Evolutionary conservation across 1,140 invertebrate species (phyloP), one percentile per base, ranked within the genome.

Genomic region (Eciton burchellii): DNA sequence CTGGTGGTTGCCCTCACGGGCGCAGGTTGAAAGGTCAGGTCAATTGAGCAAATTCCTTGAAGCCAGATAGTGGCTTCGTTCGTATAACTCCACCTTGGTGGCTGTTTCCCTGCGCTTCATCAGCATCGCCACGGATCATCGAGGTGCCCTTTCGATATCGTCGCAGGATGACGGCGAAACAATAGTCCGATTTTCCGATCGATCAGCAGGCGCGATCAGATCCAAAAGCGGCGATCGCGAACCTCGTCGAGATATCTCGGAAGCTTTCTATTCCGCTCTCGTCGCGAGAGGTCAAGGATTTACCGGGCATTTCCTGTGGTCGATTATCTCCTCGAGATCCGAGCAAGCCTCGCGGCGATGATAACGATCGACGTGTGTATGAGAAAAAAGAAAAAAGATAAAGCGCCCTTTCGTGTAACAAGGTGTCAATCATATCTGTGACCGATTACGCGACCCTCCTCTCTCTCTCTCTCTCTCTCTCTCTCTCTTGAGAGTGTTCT

Each of bases 21-120:
- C n/a, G n/a, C n/a, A n/a, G n/a, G n/a, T n/a, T n/a, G n/a, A n/a
- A n/a, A n/a, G n/a, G 6, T 19, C 14, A 54, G 45, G 29, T 54
- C 52, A 68, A 79, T 56, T 56, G 24, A 14, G 26, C 45, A 54
- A 56, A 5, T 66, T 56, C 14, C 43, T 79, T 70, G 43, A 5
- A 77, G 11, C 54, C 21, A 6, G 8, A 24, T 9, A 26, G 0
- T 47, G 14, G 16, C 29, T 56, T 66, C 41, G 1, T 6, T 3
- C n/a, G 11, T 16, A 16, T 56, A 41, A 77, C 8, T 29, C 16
- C 4, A 1, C 9, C 19, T 9, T 45, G 5, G 19, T 19, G 19
- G 4, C n/a, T n/a, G n/a, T n/a, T n/a, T 35, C 35, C 35, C 12
- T 49, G 24, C 47, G 47, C 5, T 65, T 65, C 19, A 16, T 35